Evolutionary conservation across 2,797 vertebrate species (phyloP), one percentile per base, ranked within the genome.

Genomic region (Novumbra hubbsi): DNA sequence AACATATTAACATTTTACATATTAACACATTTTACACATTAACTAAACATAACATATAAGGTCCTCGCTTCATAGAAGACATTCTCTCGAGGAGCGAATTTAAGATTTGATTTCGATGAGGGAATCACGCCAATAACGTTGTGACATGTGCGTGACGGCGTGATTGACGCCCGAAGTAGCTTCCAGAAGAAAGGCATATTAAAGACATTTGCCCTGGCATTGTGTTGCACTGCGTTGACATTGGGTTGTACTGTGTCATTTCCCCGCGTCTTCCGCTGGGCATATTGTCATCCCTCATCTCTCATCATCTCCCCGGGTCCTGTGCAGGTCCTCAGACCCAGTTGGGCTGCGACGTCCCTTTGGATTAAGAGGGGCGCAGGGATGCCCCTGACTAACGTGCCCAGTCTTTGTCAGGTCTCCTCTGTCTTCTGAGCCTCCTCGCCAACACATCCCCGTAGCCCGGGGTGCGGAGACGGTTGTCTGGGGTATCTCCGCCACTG

Each of bases 321-420:
- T 83, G 84, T 90, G 86, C 85, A 52, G 63, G 27, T 87, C 87
- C 85, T 86, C 79, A 85, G 86, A 87, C 91, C 83, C 91, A 92
- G 69, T 86, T 88, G 86, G 90, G 85, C 89, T 90, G 84, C 89
- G 91, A 80, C 93, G 92, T 93, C 93, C 90, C 89, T 92, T 94
- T 85, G 78, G 81, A 92, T 95, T 92, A 94, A 86, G 82, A 70
- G 73, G 93, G 92, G 80, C 85, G 86, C 91, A 91, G 82, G 85
- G 84, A 86, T 88, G 89, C 85, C 88, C 78, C 86, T 69, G 77
- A 88, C 83, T 93, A 92, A 93, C 90, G 86, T 93, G 85, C 88
- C 88, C 91, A 92, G 85, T 67, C 70, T 85, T 89, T 90, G 85
- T 93, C 89, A 86, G 85, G 76, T 77, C 83, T 79, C 70, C 80